A percentile compares a stretch with the other conserved stretches of the same genome.
These are phyloP conservation scores for Cotesia typhae DNA, from an alignment of 1,140 invertebrate genomes.

Conservation along the genomic window DNA sequence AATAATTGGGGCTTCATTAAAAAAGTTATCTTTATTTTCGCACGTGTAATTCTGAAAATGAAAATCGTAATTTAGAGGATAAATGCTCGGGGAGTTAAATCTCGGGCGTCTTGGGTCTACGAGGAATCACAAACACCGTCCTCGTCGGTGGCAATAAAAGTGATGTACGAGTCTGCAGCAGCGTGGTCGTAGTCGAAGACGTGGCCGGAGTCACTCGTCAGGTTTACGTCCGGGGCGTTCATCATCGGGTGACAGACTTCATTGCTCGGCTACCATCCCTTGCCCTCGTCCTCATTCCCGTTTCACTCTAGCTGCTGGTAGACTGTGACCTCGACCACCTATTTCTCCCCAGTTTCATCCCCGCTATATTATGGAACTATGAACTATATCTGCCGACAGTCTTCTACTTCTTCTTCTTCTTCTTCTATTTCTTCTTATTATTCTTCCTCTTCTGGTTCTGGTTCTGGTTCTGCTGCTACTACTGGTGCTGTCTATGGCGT, in stretches of 20 bases:
- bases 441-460: no score
- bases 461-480: not conserved
- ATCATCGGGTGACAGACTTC: slow-evolving; percentile 60
- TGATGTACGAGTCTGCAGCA: slow-evolving; percentile 54
- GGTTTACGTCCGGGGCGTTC: slow-evolving; percentile 58
- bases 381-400: not conserved
- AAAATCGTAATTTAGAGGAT: slow-evolving; percentile 4
- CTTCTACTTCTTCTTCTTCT: slow-evolving; percentile 21
- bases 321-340: slow-evolving; percentile 28
- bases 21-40: not conserved
- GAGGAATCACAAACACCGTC: slow-evolving; percentile 35
- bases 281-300: not conserved
- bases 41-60: not conserved
- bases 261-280: slow-evolving; percentile 47
- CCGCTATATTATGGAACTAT: not conserved
- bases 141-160: slow-evolving; percentile 54
- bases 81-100: slow-evolving; percentile 31
- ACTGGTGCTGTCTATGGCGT: slow-evolving; percentile 27
- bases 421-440: slow-evolving; percentile 11
- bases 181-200: slow-evolving; percentile 49
- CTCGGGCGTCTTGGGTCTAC: slow-evolving; percentile 21
- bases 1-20: no score
- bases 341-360: not conserved
- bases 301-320: no score
- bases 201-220: slow-evolving; percentile 54